Conservation (phyloP, 2,797 vertebrate genomes). For the Schizothorax lantsangensis region DNA sequence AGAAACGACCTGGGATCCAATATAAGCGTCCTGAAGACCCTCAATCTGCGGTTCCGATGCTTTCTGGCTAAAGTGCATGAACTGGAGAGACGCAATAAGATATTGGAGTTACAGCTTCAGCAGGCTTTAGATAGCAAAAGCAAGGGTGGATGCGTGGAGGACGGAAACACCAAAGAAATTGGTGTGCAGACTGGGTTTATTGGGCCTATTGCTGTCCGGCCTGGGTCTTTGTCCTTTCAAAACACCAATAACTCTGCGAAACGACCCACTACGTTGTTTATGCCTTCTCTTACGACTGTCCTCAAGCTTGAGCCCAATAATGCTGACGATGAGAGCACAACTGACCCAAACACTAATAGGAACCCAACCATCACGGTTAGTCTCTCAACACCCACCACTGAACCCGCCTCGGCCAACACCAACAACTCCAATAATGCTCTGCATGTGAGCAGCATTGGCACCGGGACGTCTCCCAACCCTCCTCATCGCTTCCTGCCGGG, state of each 20-base stretch:
- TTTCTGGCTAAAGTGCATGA: slow-evolving; percentile 97
- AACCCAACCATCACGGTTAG: slow-evolving; percentile 76
- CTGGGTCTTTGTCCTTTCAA: slow-evolving; percentile 75
- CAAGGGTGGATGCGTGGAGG: slow-evolving; percentile 69
- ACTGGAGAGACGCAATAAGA: slow-evolving; percentile 93
- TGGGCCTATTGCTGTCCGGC: slow-evolving; percentile 77
- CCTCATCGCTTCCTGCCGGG: slow-evolving; percentile 88
- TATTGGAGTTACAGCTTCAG: slow-evolving; percentile 94
- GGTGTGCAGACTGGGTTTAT: slow-evolving; percentile 91
- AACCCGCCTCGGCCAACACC: slow-evolving; percentile 71
- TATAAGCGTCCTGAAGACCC: slow-evolving; percentile 95
- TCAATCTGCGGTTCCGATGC: slow-evolving; percentile 94
- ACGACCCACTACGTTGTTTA: slow-evolving; percentile 78
- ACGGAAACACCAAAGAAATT: slow-evolving; percentile 78
- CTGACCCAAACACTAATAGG: slow-evolving; percentile 60
- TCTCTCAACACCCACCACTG: slow-evolving; percentile 75
- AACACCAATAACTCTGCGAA: slow-evolving; percentile 80
- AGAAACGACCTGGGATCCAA: slow-evolving; percentile 96
- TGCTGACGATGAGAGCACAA: slow-evolving; percentile 53
- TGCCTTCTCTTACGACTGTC: slow-evolving; percentile 64
- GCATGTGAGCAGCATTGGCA: slow-evolving; percentile 61
- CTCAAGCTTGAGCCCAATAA: slow-evolving; percentile 60
- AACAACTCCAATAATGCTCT: slow-evolving; percentile 68
- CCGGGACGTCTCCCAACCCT: slow-evolving; percentile 67
- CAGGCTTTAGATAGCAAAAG: slow-evolving; percentile 86